Base-by-base conservation (phyloP, 2,113 vertebrate species). In the Syrmaticus mikado region DNA sequence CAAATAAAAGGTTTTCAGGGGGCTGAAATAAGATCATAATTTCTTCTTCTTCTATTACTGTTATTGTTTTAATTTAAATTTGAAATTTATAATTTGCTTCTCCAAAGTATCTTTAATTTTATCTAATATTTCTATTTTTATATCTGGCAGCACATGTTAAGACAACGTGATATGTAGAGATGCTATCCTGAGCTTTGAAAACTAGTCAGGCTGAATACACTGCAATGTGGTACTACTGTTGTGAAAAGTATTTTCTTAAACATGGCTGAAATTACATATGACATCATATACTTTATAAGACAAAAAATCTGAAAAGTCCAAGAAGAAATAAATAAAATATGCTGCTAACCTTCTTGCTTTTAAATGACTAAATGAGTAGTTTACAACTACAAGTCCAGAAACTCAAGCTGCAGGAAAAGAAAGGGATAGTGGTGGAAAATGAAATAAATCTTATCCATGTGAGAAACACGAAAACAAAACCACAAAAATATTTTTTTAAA, bases 81-180 rank as follows among this genome's bases (percentile, higher is more conserved):
- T 58, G 32, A 58, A 18, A 8, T 76, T 84, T 36, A 55, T 34
- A 3, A 52, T 45, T 78, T 55, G 60, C 15, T 87, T 85, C 34
- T 28, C 10, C 46, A 50, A 84, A 89, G 82, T 48, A 85, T 22
- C 17, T 61, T n/a, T 61, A 21, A 81, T 90, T 91, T 89, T 52
- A 67, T 71, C 53, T 77, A 88, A 18, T 34, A 84, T 19, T 80
- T 45, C 45, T 60, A 45, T 53, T 76, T 65, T 45, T 86, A 53
- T 62, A 43, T n/a, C n/a, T n/a, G 52, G 61, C 25, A 53, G 48
- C 9, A 68, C 81, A 86, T 70, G 22, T 73, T 85, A 74, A 80
- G 48, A 30, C 10, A 52, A 30, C 43, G 7, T 45, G 68, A 27
- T 40, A 15, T 11, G 17, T 30, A 10, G 10, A 66, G 28, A 79